phyloP scores from a whole-genome alignment of 1,140 invertebrate genomes.

The Aphaenogaster ashmeadi region DNA sequence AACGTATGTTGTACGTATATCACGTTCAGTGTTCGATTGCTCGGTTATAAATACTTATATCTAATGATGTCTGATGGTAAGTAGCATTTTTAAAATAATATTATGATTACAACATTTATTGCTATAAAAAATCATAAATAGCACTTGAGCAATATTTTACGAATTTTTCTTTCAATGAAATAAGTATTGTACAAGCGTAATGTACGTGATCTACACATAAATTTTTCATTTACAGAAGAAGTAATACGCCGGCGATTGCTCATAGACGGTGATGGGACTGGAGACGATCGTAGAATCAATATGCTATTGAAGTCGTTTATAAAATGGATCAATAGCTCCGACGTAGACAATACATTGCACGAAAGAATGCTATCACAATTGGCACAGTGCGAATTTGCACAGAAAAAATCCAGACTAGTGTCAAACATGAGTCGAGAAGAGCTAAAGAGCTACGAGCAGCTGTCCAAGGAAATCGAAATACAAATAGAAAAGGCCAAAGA shows the following conservation, averaged over 20 bases:
- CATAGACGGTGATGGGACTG: constrained; percentile 98
- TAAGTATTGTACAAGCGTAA: not conserved
- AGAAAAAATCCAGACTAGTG: constrained; percentile 93
- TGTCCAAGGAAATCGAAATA: constrained; percentile 92
- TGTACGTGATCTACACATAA: not conserved
- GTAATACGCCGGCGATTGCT: constrained; percentile 95
- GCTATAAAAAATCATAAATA: not conserved
- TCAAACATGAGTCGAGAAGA: constrained; percentile 94
- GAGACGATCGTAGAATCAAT: constrained; percentile 96
- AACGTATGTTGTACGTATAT: too few species aligned
- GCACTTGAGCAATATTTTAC: not conserved
- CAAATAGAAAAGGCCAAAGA: constrained; percentile 92
- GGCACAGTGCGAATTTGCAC: constrained; percentile 95
- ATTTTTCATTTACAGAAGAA: constrained; percentile 91
- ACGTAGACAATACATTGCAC: constrained; percentile 90
- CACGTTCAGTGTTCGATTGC: not conserved
- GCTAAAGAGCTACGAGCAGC: constrained; percentile 93
- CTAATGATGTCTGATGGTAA: constrained; percentile 64
- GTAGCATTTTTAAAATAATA: not conserved
- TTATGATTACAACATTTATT: not conserved
- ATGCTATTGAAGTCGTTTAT: constrained; percentile 95
- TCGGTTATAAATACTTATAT: not conserved
- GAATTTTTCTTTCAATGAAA: not conserved
- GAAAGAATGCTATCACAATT: constrained; percentile 94
- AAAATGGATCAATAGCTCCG: constrained; percentile 94